These are phyloP conservation scores for Drosophila neonasuta DNA, from an alignment of 2,888 invertebrate genomes.

Conservation along the genomic window DNA sequence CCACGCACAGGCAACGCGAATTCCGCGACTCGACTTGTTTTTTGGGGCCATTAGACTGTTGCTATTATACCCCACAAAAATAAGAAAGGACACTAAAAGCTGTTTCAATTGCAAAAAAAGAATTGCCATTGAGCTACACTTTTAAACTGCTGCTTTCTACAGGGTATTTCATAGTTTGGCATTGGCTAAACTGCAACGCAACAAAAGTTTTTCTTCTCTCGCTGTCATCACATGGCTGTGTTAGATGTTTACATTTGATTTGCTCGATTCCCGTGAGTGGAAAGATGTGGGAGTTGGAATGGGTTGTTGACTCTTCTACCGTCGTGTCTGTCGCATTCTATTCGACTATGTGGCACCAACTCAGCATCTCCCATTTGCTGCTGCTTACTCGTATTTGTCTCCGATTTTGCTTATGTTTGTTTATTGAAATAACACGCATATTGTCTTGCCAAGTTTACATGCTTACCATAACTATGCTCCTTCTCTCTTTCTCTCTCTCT, in stretches of 20 bases:
- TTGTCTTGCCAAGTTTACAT: slow-evolving; percentile 25
- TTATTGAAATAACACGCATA: slow-evolving; percentile 61
- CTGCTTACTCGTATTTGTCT: slow-evolving; percentile 54
- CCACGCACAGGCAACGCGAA: slow-evolving; percentile 26
- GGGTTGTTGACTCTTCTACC: slow-evolving; percentile 26
- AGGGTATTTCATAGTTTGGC: slow-evolving; percentile 30
- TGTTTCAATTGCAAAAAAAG: not conserved
- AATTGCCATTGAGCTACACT: not conserved
- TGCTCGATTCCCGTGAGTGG: slow-evolving; percentile 58
- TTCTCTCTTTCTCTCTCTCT: not conserved
- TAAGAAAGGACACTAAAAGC: not conserved
- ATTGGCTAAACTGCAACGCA: not conserved
- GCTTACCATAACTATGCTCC: slow-evolving; percentile 19
- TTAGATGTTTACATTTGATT: slow-evolving; percentile 70
- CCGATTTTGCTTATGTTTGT: slow-evolving; percentile 61
- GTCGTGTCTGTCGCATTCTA: slow-evolving; percentile 10
- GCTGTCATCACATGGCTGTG: slow-evolving; percentile 22
- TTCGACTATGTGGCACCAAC: slow-evolving; percentile 1
- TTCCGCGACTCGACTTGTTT: slow-evolving; percentile 10
- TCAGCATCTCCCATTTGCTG: slow-evolving; percentile 6
- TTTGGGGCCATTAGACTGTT: slow-evolving; percentile 31
- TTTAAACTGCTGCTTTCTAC: not conserved
- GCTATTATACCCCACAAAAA: not conserved
- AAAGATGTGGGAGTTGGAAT: too few species aligned
- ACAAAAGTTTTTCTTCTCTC: slow-evolving; percentile 11